Base-by-base conservation (phyloP, 2,113 vertebrate species). In the Saccopteryx leptura region DNA sequence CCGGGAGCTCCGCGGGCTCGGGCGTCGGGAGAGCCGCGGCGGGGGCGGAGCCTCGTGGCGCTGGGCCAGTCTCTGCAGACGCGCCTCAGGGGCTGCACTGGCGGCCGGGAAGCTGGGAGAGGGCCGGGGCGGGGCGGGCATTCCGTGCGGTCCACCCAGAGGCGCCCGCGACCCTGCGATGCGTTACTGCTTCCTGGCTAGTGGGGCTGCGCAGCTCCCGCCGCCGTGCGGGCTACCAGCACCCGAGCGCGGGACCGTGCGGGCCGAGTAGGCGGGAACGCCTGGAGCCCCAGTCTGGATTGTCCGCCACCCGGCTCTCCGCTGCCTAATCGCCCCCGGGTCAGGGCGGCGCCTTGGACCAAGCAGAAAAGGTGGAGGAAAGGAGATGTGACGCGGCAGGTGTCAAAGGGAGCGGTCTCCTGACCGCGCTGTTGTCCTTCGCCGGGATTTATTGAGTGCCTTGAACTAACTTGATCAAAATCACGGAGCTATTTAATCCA, bases 121-220 rank as follows among this genome's bases (percentile, higher is more conserved):
- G 78, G 56, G 75, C 69, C 31, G 50, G 17, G 31, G 61, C 10
- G n/a, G 7, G 24, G 60, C 33, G 15, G 48, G 72, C 68, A 39
- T 28, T 54, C 15, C 0, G 33, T 9, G 71, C 71, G 3, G 46
- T 48, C 71, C 71, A 33, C 82, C 71, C 66, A 0, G n/a, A 72
- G 94, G 83, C 76, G 28, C 80, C 14, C 23, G 63, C 39, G 63
- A 78, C 56, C 7, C 81, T 54, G 4, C 19, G 19, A 17, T 71
- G 60, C 86, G 66, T 11, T 12, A 7, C 74, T 15, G 65, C 63
- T 69, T 31, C 21, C 48, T 4, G 0, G 54, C 46, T 7, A 1
- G 31, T 9, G 11, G 8, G 3, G 87, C 65, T 50, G 97, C 91
- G 88, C 95, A 74, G 75, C 86, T 88, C 94, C 60, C 66, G 19